phyloP scores from a whole-genome alignment of 2,113 vertebrate genomes.

The Tragelaphus strepsiceros region DNA sequence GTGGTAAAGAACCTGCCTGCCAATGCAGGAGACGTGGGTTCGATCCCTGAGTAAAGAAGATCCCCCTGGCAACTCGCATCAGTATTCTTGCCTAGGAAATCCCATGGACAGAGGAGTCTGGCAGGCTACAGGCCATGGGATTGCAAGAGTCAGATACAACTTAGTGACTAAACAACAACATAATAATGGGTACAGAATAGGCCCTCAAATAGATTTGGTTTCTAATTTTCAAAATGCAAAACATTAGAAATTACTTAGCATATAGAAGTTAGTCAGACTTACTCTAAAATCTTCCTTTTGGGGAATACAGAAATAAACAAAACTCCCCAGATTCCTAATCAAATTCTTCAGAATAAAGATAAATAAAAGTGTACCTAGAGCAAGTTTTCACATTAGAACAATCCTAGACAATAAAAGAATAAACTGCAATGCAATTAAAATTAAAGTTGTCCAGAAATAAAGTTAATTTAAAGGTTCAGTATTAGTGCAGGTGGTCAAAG shows the following conservation, averaged over 20 bases:
- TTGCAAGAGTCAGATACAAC: not conserved
- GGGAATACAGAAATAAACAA: not conserved
- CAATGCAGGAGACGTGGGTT: not conserved
- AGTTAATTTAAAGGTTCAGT: not conserved
- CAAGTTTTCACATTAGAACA: conserved; percentile 1
- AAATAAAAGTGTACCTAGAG: not conserved
- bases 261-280: not conserved
- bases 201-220: not conserved
- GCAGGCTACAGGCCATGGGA: not conserved
- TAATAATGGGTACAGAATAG: not conserved
- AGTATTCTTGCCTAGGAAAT: not conserved
- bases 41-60: not conserved
- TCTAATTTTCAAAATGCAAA: conserved; percentile 20
- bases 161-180: not conserved
- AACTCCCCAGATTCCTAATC: not conserved
- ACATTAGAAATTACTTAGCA: conserved; percentile 4
- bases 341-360: not conserved
- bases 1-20: not conserved
- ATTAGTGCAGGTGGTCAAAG: not conserved
- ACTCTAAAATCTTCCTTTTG: conserved; percentile 19
- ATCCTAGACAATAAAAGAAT: not conserved
- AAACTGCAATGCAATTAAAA: conserved; percentile 17
- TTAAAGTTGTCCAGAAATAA: conserved; percentile 17
- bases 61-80: not conserved
- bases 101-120: not conserved